Conservation (phyloP, 2,888 invertebrate genomes). For the Xylocampa areola region DNA sequence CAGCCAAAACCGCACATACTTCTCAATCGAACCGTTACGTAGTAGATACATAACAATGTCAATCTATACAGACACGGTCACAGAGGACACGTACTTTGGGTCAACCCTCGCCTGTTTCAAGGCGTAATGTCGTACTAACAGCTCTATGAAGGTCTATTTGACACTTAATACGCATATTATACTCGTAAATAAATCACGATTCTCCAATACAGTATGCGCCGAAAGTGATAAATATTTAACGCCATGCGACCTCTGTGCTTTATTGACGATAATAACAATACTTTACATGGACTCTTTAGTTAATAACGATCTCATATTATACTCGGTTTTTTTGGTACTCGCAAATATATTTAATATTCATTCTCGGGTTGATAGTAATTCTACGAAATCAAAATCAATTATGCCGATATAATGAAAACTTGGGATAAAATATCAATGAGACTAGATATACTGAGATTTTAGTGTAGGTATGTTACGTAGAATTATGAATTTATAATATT, state of each 20-base stretch:
- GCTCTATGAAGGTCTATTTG: constrained; percentile 67
- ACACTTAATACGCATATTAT: constrained; percentile 65
- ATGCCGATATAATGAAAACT: too few relatives aligned
- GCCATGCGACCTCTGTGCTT: constrained; percentile 44
- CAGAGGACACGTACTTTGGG: constrained; percentile 43
- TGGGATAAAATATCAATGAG: too few relatives aligned
- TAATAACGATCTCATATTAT: constrained; percentile 6
- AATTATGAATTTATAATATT: too few relatives aligned
- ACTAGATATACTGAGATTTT: too few relatives aligned
- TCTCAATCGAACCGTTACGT: constrained; percentile 43
- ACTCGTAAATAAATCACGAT: constrained; percentile 65
- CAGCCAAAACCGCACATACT: constrained; percentile 24
- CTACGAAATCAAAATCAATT: too few relatives aligned
- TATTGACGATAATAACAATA: constrained; percentile 40
- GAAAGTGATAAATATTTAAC: constrained; percentile 59
- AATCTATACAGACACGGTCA: constrained; percentile 38
- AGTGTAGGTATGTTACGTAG: too few relatives aligned
- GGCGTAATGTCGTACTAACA: constrained; percentile 58
- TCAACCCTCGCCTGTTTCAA: constrained; percentile 56
- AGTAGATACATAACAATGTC: constrained; percentile 34
- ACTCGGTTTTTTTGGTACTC: background rate
- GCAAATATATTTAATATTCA: too few relatives aligned
- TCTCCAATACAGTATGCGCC: constrained; percentile 56
- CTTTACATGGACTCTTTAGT: constrained; percentile 26
- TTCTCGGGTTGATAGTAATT: too few relatives aligned